Evolutionary conservation across 2,113 vertebrate genomes (phyloP).

Genomic region (Lontra canadensis): DNA sequence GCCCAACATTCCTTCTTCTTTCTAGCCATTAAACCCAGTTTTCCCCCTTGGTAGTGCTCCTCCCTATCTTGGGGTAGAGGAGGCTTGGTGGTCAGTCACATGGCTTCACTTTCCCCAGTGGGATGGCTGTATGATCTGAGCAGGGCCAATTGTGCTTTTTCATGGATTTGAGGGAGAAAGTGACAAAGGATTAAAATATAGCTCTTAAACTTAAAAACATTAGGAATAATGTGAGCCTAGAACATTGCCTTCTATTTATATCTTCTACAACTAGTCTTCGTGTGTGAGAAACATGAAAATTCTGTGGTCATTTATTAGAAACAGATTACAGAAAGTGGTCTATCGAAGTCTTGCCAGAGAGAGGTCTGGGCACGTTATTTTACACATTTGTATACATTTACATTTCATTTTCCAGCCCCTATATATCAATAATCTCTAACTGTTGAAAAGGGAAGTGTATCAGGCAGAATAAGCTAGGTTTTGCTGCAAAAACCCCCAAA

Average conservation of each 20-base stretch:
- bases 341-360: background rate
- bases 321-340: background rate
- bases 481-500: constrained; percentile 16
- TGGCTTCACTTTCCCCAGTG: background rate
- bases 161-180: background rate
- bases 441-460: constrained; percentile 12
- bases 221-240: background rate
- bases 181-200: constrained; percentile 31
- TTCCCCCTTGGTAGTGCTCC: background rate
- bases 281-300: constrained; percentile 6
- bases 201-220: constrained; percentile 33
- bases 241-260: background rate
- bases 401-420: background rate
- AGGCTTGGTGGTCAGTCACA: background rate
- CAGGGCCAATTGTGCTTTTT: background rate
- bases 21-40: background rate
- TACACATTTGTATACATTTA: background rate
- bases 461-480: background rate
- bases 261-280: constrained; percentile 28
- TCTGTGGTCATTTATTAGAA: background rate
- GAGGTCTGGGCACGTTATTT: background rate
- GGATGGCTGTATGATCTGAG: background rate
- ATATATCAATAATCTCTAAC: background rate
- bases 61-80: background rate
- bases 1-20: background rate